Evolutionary conservation across 1,140 invertebrate species (phyloP), one percentile per base, ranked within the genome.

Genomic region (Brachystomella parvula): DNA sequence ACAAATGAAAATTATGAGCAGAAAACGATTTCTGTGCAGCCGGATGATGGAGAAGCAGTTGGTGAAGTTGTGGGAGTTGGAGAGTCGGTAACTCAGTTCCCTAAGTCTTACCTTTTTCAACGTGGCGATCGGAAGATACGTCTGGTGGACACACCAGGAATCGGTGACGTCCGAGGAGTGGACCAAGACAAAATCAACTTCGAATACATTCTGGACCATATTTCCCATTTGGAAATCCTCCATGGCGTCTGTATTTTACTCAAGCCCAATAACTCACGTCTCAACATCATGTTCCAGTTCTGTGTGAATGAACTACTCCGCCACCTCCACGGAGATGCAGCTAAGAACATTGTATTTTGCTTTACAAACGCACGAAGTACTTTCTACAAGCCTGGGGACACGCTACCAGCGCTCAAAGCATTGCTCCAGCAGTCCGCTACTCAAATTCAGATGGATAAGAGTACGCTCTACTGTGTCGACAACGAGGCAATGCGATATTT

Each of bases 61-160:
- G n/a, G 21, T 53, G 67, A 68, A 49, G 47, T 59, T 17, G 19
- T 3, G 1, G 56, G 2, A 2, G 19, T n/a, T 3, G 70, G 70
- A 0, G 47, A 66, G 21, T 67, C 69, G 1, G 69, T 47, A 17
- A 71, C 69, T 17, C 69, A 71, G 26, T 2, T 21, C 6, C 24
- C 57, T 0, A 61, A 67, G 24, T 19, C 30, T 1, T 67, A 71
- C 47, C 6, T n/a, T 0, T 71, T 73, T 33, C 1, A 1, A 2
- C 2, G 1, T 17, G 68, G 70, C 9, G 39, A 67, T 19, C 12
- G 12, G 21, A 24, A 30, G 2, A 47, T 76, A 15, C 64, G 68
- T 19, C 32, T 76, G 1, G 76, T 76, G 47, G 75, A 76, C 58
- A 74, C 75, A 1, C 75, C 75, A 0, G 76, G 76, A 33, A 73